Conservation (phyloP, 2,888 invertebrate species). For the Tyria jacobaeae region DNA sequence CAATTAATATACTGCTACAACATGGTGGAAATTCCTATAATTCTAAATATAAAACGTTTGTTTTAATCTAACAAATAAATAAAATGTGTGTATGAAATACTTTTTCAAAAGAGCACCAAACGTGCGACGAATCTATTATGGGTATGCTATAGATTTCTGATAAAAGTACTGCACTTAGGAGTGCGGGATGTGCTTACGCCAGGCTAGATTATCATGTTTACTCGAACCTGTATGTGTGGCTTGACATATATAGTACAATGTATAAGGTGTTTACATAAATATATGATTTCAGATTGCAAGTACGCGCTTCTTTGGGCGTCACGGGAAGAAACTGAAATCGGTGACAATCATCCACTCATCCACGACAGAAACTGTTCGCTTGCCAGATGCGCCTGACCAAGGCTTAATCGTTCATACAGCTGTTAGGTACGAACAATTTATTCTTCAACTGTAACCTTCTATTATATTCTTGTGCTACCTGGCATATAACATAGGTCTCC, state of each 20-base stretch:
- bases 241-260: neutral
- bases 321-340: conserved; percentile 93
- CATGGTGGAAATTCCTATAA: neutral
- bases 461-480: neutral
- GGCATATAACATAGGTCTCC: too few relatives aligned
- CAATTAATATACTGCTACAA: neutral
- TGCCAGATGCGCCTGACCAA: conserved; percentile 91
- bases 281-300: conserved; percentile 89
- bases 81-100: neutral
- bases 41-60: too few relatives aligned
- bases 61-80: too few relatives aligned
- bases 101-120: neutral
- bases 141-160: neutral
- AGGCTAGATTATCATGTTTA: neutral
- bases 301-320: conserved; percentile 93
- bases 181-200: too few relatives aligned
- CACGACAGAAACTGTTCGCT: conserved; percentile 94
- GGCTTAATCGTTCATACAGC: conserved; percentile 94
- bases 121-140: neutral
- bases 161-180: neutral
- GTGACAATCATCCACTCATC: conserved; percentile 96
- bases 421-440: conserved; percentile 79
- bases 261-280: neutral
- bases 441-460: neutral
- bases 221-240: neutral